A percentile compares a stretch with the other conserved stretches of the same genome.
Conservation (phyloP, 1,140 invertebrate species). For the Bathynomus jamesi region DNA sequence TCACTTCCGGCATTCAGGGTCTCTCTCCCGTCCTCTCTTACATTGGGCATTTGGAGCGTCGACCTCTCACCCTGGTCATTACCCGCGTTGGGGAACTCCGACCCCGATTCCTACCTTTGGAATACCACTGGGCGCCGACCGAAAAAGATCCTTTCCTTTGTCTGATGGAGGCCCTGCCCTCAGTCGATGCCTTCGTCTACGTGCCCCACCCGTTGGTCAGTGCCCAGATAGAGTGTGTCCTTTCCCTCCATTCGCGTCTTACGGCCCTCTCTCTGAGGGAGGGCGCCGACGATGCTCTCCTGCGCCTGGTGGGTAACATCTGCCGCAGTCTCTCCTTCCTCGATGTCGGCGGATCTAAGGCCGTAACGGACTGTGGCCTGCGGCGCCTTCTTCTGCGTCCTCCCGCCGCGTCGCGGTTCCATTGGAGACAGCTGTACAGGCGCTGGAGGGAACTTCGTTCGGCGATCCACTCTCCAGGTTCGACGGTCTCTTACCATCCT, state of each 20-base stretch:
- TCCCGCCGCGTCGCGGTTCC: constrained; percentile 3
- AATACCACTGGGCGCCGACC: constrained; percentile 12
- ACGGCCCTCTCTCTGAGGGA: background rate
- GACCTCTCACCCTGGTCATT: background rate
- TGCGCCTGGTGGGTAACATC: constrained; percentile 9
- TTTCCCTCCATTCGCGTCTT: constrained; percentile 1
- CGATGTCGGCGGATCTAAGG: constrained; percentile 2
- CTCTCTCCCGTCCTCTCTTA: background rate
- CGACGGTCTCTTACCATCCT: background rate
- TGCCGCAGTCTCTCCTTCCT: constrained; percentile 6
- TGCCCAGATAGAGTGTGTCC: background rate
- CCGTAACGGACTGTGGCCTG: constrained; percentile 7
- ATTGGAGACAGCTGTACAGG: constrained; percentile 11
- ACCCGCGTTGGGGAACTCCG: background rate
- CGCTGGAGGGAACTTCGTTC: constrained; percentile 13
- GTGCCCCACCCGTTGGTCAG: background rate
- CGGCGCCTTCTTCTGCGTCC: constrained; percentile 3
- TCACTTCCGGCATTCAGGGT: background rate
- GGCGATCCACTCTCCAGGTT: background rate
- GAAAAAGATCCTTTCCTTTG: constrained; percentile 10
- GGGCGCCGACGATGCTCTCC: constrained; percentile 9
- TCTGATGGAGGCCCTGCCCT: background rate
- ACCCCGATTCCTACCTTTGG: constrained; percentile 11
- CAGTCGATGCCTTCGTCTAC: constrained; percentile 3
- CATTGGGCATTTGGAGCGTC: background rate